phyloP scores from a whole-genome alignment of 2,113 vertebrate genomes.

The Halcyon malimbica region DNA sequence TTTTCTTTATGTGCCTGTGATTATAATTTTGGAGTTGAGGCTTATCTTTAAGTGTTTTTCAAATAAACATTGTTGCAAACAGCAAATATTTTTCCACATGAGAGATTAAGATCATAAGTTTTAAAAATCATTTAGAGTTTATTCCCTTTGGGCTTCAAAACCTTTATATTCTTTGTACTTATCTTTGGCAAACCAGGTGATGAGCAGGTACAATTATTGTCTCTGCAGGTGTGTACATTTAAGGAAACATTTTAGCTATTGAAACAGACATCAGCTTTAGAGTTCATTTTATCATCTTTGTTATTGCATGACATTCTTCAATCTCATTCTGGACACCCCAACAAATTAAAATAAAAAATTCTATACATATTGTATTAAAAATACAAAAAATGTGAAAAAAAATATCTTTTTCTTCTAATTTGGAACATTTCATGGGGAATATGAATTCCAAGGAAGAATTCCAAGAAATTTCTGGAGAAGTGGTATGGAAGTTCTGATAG shows the following conservation, averaged over 20 bases:
- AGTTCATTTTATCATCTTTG: background rate
- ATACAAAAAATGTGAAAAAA: background rate
- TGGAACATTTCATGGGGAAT: background rate
- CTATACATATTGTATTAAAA: accelerated
- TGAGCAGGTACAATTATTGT: background rate
- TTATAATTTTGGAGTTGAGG: background rate
- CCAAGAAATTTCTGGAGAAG: background rate
- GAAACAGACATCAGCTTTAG: background rate
- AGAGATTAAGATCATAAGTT: background rate
- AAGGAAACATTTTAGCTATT: background rate
- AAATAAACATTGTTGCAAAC: background rate
- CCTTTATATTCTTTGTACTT: background rate
- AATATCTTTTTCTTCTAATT: background rate
- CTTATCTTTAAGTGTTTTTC: background rate
- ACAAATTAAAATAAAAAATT: background rate
- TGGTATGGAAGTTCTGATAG: background rate
- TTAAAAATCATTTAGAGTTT: background rate
- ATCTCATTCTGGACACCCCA: background rate
- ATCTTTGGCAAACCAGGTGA: background rate
- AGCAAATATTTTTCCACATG: background rate
- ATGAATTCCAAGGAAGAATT: background rate
- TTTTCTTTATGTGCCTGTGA: background rate
- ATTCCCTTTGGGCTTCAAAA: background rate
- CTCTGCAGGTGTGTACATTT: background rate
- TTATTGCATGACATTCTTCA: background rate